Evolutionary conservation across 2,888 invertebrate species (phyloP), one percentile per base, ranked within the genome.

Genomic region (Apodemia hepburni): DNA sequence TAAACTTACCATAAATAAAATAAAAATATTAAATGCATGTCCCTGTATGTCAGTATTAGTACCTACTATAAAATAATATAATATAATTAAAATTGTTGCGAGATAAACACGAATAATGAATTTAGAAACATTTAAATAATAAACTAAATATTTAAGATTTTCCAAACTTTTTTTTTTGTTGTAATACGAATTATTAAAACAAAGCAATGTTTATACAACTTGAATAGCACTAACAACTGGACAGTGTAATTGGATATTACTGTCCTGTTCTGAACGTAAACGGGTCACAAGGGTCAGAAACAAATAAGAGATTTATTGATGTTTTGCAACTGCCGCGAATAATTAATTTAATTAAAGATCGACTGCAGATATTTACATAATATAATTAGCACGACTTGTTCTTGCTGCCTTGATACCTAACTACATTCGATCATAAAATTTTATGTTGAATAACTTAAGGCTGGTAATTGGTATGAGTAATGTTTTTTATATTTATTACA

Each of bases 381-480:
- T 42, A 42, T 42, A 54, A 54, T 54, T 54, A 54, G 54, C 27
- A 22, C 54, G 27, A 18, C 54, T 54, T 54, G 54, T 54, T 54
- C 27, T 54, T 54, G 5, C 54, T 15, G 11, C 54, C 6, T 27
- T 54, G 12, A 22, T 22, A 54, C 22, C 12, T 54, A 54, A 54
- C 54, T 54, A 54, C 54, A 57, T 27, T 57, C 54, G 54, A 57
- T 57, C 54, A 29, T 57, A 57, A 57, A 57, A 57, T 57, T 57
- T 57, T 29, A 57, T 57, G 54, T 57, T 27, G 27, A 29, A 57
- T 29, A 57, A 22, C 15, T 57, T 57, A 57, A 54, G 27, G 27
- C 54, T 29, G 54, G 54, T 57, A 57, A 57, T 57, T 57, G 54
- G 15, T 12, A 7, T 57, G 27, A 57, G 27, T 57, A 57, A 29